phyloP scores from a whole-genome alignment of 2,888 invertebrate species.

The Amphipoea lucens region DNA sequence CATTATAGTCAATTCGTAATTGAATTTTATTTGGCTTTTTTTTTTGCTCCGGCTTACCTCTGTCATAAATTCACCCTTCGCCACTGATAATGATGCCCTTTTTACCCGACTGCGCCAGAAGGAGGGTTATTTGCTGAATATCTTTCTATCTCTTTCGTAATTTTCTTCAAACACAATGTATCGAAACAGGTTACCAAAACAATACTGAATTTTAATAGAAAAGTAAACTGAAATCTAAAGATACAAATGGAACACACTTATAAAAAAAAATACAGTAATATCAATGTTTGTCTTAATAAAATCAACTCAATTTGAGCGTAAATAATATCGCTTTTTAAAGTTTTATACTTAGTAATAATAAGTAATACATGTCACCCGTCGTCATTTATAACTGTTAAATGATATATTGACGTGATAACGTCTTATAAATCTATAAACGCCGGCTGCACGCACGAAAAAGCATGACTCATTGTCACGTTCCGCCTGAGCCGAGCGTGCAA shows the following conservation, averaged over 20 bases:
- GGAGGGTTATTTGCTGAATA: no score
- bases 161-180: neutral
- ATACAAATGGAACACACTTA: slow-evolving; percentile 12
- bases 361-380: slow-evolving; percentile 16
- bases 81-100: neutral
- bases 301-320: slow-evolving; percentile 42
- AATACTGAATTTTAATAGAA: neutral
- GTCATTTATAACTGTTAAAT: slow-evolving; percentile 1
- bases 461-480: no score
- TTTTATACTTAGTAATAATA: slow-evolving; percentile 1
- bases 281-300: slow-evolving; percentile 34
- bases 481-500: no score
- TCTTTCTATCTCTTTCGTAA: neutral
- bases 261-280: slow-evolving; percentile 27
- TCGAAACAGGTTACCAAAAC: neutral
- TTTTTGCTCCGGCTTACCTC: no score
- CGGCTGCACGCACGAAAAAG: no score
- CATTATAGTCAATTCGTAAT: no score
- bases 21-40: no score
- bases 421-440: no score
- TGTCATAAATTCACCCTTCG: no score
- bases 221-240: neutral
- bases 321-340: slow-evolving; percentile 37
- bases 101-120: no score
- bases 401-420: neutral